Conservation (phyloP, 2,113 vertebrate genomes). For the Boulengeromyrus knoepffleri region DNA sequence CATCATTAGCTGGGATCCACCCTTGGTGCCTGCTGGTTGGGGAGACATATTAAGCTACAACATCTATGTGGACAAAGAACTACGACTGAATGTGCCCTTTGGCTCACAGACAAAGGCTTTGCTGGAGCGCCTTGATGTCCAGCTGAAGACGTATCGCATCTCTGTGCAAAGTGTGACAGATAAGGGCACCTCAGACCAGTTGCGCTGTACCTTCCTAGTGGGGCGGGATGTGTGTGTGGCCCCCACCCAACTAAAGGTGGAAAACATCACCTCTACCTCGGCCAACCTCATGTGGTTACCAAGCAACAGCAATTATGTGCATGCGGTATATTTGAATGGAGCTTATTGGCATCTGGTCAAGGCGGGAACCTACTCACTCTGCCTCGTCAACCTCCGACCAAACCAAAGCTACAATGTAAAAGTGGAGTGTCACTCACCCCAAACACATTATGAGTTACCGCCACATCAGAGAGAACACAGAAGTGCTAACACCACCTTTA, state of each 20-base stretch:
- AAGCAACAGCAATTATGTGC: slow-evolving; percentile 85
- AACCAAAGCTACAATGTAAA: slow-evolving; percentile 74
- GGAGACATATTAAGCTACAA: slow-evolving; percentile 79
- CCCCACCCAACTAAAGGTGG: slow-evolving; percentile 71
- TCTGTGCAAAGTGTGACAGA: slow-evolving; percentile 83
- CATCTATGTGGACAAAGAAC: slow-evolving; percentile 83
- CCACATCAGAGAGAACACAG: slow-evolving; percentile 67
- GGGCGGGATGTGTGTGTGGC: slow-evolving; percentile 66
- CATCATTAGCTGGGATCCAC: slow-evolving; percentile 90
- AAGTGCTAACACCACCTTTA: slow-evolving; percentile 69
- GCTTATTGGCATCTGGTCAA: slow-evolving; percentile 72
- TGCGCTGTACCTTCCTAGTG: slow-evolving; percentile 80
- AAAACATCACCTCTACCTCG: slow-evolving; percentile 75
- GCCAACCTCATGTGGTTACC: slow-evolving; percentile 85
- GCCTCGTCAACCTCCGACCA: slow-evolving; percentile 76
- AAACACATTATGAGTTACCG: slow-evolving; percentile 71
- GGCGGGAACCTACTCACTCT: slow-evolving; percentile 81
- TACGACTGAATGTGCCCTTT: slow-evolving; percentile 75
- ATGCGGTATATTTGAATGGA: slow-evolving; percentile 84
- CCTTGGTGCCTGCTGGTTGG: slow-evolving; percentile 69
- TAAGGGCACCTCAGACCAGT: slow-evolving; percentile 72
- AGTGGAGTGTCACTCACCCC: slow-evolving; percentile 77
- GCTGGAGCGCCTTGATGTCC: slow-evolving; percentile 82
- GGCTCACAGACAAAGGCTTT: slow-evolving; percentile 83
- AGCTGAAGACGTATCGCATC: slow-evolving; percentile 66